phyloP scores from a whole-genome alignment of 2,797 vertebrate genomes.

The Microctenopoma steveboyesi region DNA sequence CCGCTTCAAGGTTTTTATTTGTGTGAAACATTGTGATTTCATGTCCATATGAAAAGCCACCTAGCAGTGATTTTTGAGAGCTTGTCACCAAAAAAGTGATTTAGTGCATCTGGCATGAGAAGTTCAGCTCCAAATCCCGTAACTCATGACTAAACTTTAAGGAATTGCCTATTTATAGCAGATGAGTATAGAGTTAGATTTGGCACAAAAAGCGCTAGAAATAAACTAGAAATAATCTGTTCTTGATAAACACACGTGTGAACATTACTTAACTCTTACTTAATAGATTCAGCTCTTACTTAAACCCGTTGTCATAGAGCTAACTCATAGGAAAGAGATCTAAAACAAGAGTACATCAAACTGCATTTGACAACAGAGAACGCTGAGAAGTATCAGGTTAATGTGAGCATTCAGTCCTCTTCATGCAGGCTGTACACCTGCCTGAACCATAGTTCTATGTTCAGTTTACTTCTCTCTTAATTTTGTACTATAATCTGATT shows the following conservation, averaged over 20 bases:
- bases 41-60: not conserved
- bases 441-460: not conserved
- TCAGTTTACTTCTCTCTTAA: not conserved
- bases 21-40: not conserved
- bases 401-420: too few species aligned
- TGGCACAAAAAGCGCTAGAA: not conserved
- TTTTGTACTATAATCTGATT: not conserved
- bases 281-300: not conserved
- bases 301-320: constrained; percentile 5
- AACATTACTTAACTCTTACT: not conserved
- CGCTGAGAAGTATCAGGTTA: not conserved
- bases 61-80: not conserved
- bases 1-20: constrained; percentile 8
- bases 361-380: too few species aligned
- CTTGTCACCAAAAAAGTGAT: constrained; percentile 15
- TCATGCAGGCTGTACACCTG: not conserved
- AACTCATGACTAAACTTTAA: constrained; percentile 6
- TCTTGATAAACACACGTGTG: constrained; percentile 3
- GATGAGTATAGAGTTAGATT: constrained; percentile 11
- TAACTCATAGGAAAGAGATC: not conserved
- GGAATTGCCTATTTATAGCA: constrained; percentile 1
- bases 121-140: constrained; percentile 8
- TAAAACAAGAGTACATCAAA: not conserved
- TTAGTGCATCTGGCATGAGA: constrained; percentile 11
- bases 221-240: too few species aligned